phyloP scores from a whole-genome alignment of 2,888 invertebrate genomes.

The Lampropteryx suffumata region DNA sequence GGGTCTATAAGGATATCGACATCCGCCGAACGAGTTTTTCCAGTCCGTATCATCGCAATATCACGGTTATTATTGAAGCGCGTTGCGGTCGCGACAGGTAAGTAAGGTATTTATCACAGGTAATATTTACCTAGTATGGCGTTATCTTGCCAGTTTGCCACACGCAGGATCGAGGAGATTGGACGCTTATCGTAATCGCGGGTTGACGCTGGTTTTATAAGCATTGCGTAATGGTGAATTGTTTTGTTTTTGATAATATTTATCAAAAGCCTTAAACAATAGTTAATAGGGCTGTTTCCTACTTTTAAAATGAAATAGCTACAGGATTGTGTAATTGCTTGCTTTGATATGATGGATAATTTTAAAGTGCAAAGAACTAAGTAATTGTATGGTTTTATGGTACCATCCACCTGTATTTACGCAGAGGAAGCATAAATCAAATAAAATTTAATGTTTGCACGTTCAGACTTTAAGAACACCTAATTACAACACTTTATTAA shows the following conservation, averaged over 20 bases:
- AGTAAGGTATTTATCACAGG: slow-evolving; percentile 77
- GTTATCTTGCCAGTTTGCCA: slow-evolving; percentile 50
- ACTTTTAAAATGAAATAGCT: background rate
- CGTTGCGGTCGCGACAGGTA: slow-evolving; percentile 79
- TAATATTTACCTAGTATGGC: slow-evolving; percentile 66
- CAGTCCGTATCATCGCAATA: slow-evolving; percentile 82
- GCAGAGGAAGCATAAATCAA: slow-evolving; percentile 12
- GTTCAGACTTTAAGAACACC: slow-evolving; percentile 4
- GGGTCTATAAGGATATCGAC: slow-evolving; percentile 80
- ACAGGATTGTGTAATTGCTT: background rate
- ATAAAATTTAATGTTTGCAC: slow-evolving; percentile 16
- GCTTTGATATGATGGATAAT: background rate
- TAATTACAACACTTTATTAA: slow-evolving; percentile 22
- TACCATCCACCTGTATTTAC: background rate
- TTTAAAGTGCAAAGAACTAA: background rate
- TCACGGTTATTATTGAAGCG: slow-evolving; percentile 82
- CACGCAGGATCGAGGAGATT: slow-evolving; percentile 57
- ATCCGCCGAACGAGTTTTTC: slow-evolving; percentile 81
- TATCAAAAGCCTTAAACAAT: background rate
- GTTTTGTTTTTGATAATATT: slow-evolving; percentile 17
- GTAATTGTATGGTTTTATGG: background rate
- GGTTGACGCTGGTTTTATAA: slow-evolving; percentile 28
- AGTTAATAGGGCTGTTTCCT: no score
- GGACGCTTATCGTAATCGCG: slow-evolving; percentile 40
- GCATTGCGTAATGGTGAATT: slow-evolving; percentile 17